Conservation (phyloP, 2,797 vertebrate species). For the Scomberomorus guttatus region DNA sequence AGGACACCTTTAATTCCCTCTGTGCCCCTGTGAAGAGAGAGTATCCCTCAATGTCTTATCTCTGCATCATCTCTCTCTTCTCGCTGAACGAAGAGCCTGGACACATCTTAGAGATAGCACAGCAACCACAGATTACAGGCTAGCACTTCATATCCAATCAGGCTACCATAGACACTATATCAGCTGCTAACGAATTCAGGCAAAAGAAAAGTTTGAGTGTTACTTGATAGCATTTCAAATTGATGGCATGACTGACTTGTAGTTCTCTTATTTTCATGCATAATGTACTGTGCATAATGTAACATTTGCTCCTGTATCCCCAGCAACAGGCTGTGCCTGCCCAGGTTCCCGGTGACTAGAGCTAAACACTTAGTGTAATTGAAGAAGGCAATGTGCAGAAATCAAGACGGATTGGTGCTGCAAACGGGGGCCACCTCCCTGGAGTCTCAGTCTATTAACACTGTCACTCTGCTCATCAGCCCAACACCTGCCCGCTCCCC, state of each 20-base stretch:
- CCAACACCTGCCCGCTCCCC: conserved; percentile 83
- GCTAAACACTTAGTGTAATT: conserved; percentile 85
- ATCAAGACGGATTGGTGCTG: conserved; percentile 86
- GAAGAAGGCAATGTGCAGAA: conserved; percentile 85
- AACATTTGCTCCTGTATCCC: conserved; percentile 32
- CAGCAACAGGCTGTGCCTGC: conserved; percentile 40
- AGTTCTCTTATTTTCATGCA: conserved; percentile 59
- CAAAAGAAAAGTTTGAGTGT: conserved; percentile 28
- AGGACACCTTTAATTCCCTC: conserved; percentile 82
- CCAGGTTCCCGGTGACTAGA: conserved; percentile 71
- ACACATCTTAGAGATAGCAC: conserved; percentile 75
- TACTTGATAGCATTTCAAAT: conserved; percentile 45
- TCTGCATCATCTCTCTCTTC: conserved; percentile 76
- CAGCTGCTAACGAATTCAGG: conserved; percentile 45
- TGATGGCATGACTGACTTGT: conserved; percentile 25
- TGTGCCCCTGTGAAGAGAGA: conserved; percentile 75
- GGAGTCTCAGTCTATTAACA: conserved; percentile 86
- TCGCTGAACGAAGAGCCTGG: conserved; percentile 62
- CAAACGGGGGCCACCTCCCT: conserved; percentile 83
- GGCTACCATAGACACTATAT: conserved; percentile 33
- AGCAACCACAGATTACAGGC: conserved; percentile 68
- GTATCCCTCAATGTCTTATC: conserved; percentile 82
- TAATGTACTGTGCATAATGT: conserved; percentile 50
- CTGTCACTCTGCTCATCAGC: conserved; percentile 87
- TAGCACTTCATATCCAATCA: conserved; percentile 64